phyloP scores from a whole-genome alignment of 2,888 invertebrate genomes.

The Euplexia lucipara region DNA sequence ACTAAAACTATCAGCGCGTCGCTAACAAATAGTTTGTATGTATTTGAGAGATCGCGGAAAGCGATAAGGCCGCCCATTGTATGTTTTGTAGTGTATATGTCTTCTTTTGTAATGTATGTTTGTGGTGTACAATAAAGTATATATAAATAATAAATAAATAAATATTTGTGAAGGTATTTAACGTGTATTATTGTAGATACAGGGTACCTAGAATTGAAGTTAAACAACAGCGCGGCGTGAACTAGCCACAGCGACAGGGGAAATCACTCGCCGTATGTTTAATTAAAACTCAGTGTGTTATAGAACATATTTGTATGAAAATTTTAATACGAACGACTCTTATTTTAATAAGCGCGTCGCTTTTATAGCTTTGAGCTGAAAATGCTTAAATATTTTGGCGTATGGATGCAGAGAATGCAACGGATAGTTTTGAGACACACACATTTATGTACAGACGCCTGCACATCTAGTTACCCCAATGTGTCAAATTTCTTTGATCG shows the following conservation, averaged over 20 bases:
- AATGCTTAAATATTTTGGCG: background rate
- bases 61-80: too few species aligned
- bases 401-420: background rate
- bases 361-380: background rate
- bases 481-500: too few species aligned
- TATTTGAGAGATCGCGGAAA: too few species aligned
- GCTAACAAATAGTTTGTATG: too few species aligned
- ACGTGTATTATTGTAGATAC: background rate
- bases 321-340: constrained; percentile 21
- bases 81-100: too few species aligned
- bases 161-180: too few species aligned
- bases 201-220: constrained; percentile 11
- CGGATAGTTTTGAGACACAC: constrained; percentile 1
- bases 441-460: too few species aligned
- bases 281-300: constrained; percentile 46
- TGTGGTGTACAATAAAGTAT: too few species aligned
- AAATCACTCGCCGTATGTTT: constrained; percentile 49
- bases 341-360: constrained; percentile 34
- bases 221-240: constrained; percentile 10
- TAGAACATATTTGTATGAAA: constrained; percentile 31
- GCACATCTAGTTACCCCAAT: too few species aligned
- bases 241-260: constrained; percentile 39
- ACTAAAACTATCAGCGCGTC: too few species aligned
- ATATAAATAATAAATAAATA: too few species aligned
- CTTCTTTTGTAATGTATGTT: too few species aligned